Percentiles rank a stretch among this genome's conserved stretches.
phyloP scores from a whole-genome alignment of 2,113 vertebrate species.

The Cyprinodon variegatus region DNA sequence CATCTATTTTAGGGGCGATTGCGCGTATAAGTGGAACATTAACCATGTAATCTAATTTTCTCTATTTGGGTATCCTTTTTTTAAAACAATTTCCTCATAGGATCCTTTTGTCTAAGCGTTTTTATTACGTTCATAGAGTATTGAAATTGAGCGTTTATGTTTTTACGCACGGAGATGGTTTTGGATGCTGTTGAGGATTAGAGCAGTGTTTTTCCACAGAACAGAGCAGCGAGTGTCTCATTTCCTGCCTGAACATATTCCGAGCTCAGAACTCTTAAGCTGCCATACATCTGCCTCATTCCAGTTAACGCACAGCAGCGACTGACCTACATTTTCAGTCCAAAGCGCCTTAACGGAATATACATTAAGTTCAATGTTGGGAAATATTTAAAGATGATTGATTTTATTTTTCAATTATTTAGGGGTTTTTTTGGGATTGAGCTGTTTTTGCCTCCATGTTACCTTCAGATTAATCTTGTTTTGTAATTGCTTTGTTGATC shows the following conservation, averaged over 20 bases:
- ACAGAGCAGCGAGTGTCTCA: slow-evolving; percentile 8
- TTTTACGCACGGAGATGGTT: not conserved
- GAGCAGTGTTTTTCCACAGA: slow-evolving; percentile 1
- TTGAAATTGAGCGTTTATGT: not conserved
- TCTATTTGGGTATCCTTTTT: not conserved
- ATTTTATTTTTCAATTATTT: not conserved
- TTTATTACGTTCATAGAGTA: not conserved
- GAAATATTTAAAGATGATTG: not conserved
- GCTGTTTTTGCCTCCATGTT: not conserved
- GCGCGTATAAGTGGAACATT: not conserved
- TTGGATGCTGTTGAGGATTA: not conserved
- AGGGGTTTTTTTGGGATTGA: no score
- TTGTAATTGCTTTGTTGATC: not conserved
- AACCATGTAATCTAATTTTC: not conserved
- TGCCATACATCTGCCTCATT: slow-evolving; percentile 54
- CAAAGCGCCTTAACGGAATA: not conserved
- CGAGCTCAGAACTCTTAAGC: slow-evolving; percentile 37
- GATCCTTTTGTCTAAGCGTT: not conserved
- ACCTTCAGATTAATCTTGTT: not conserved
- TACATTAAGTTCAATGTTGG: not conserved
- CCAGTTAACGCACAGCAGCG: slow-evolving; percentile 23
- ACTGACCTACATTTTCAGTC: slow-evolving; percentile 61
- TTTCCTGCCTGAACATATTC: slow-evolving; percentile 57
- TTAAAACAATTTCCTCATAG: not conserved
- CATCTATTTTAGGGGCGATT: not conserved